phyloP scores from a whole-genome alignment of 2,797 vertebrate species.

The Hippocampus kuda region DNA sequence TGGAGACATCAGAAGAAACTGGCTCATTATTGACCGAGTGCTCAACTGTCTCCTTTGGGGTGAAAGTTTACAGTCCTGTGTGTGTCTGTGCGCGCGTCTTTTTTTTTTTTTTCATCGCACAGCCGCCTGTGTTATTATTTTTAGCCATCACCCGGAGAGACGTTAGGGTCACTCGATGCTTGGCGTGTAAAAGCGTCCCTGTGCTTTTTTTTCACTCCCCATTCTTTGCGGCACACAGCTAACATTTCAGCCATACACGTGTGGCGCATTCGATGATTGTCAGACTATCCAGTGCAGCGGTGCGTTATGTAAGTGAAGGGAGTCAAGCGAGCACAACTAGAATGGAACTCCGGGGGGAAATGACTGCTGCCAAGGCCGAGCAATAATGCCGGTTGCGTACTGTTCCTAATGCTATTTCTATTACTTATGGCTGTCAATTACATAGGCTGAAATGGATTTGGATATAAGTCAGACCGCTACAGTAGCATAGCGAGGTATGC shows the following conservation, averaged over 20 bases:
- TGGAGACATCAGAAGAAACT: constrained; percentile 16
- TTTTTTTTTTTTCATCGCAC: constrained; percentile 7
- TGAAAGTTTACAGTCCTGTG: constrained; percentile 23
- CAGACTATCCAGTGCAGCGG: background rate
- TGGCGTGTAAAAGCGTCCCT: constrained; percentile 41
- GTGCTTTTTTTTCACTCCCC: constrained; percentile 5
- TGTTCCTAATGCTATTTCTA: background rate
- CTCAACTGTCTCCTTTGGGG: constrained; percentile 33
- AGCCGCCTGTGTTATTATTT: constrained; percentile 34
- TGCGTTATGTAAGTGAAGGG: background rate
- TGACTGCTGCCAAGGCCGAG: background rate
- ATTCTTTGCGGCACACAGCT: constrained; percentile 35
- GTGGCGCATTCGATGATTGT: background rate
- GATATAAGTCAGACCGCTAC: background rate
- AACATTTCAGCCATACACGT: constrained; percentile 39
- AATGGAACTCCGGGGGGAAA: background rate
- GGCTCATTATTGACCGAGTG: constrained; percentile 28
- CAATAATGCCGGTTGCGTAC: background rate
- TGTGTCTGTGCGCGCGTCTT: background rate
- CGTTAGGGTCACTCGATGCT: constrained; percentile 29
- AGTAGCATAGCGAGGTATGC: too few species aligned
- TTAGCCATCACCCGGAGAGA: constrained; percentile 37
- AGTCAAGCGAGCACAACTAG: background rate
- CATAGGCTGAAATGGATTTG: background rate
- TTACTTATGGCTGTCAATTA: background rate